Percentiles rank a stretch among this genome's conserved stretches.
Evolutionary conservation across 2,113 vertebrate species (phyloP).

Genomic region (Alexandromys fortis): DNA sequence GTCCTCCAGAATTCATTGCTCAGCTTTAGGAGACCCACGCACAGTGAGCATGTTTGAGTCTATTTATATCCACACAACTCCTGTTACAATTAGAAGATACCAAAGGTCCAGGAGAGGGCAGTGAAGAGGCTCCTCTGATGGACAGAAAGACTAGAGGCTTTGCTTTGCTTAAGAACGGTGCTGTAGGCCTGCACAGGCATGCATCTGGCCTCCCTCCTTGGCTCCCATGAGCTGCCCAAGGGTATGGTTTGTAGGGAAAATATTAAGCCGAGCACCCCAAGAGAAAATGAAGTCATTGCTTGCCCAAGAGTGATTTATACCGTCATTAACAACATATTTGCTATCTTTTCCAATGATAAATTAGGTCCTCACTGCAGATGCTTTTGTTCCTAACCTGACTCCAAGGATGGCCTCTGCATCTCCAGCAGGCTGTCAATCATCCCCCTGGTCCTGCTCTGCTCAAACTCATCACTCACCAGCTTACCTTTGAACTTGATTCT

Average conservation of each 20-base stretch:
- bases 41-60: neutral
- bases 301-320: constrained; percentile 69
- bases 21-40: neutral
- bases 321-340: constrained; percentile 70
- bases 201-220: neutral
- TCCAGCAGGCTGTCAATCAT: constrained; percentile 7
- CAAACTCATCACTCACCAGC: constrained; percentile 13
- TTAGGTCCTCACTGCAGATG: constrained; percentile 39
- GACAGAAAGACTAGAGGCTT: neutral
- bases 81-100: neutral
- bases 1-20: neutral
- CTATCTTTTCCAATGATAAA: constrained; percentile 70
- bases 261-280: constrained; percentile 6
- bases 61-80: neutral
- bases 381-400: constrained; percentile 55
- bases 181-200: neutral
- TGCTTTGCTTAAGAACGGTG: neutral
- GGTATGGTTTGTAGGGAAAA: constrained; percentile 50
- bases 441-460: neutral
- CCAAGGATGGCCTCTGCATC: neutral
- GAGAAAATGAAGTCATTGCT: constrained; percentile 75
- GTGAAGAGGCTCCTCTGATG: neutral
- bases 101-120: neutral
- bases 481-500: constrained; percentile 38
- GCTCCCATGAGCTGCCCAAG: neutral